Conservation (phyloP, 2,113 vertebrate genomes). For the Bungarus multicinctus region DNA sequence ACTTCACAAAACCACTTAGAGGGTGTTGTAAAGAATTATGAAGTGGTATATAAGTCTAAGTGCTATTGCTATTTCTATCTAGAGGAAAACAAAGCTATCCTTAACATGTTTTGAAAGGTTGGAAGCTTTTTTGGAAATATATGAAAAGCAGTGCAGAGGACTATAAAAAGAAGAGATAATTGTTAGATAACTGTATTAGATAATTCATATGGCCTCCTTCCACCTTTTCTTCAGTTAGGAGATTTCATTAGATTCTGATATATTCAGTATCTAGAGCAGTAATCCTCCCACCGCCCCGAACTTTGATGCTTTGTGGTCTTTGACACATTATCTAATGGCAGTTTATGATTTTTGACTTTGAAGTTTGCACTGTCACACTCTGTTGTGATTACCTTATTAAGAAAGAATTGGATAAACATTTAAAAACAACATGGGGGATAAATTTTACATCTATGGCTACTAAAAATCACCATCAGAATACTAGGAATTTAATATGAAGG, state of each 20-base stretch:
- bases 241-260: not conserved
- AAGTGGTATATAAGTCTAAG: not conserved
- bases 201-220: not conserved
- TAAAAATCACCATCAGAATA: not conserved
- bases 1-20: not conserved
- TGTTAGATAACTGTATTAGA: not conserved
- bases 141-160: not conserved
- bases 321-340: not conserved
- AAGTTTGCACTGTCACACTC: not conserved
- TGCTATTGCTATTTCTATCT: not conserved
- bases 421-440: not conserved
- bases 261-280: not conserved
- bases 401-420: not conserved
- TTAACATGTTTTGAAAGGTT: not conserved
- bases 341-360: not conserved
- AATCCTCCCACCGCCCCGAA: not conserved
- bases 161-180: not conserved
- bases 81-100: not conserved
- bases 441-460: not conserved
- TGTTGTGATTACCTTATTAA: not conserved
- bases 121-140: not conserved
- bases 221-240: not conserved
- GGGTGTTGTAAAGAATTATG: not conserved
- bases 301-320: not conserved
- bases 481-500: not conserved